Evolutionary conservation across 2,113 vertebrate genomes (phyloP).

Genomic region (Potamarius usumacintae): DNA sequence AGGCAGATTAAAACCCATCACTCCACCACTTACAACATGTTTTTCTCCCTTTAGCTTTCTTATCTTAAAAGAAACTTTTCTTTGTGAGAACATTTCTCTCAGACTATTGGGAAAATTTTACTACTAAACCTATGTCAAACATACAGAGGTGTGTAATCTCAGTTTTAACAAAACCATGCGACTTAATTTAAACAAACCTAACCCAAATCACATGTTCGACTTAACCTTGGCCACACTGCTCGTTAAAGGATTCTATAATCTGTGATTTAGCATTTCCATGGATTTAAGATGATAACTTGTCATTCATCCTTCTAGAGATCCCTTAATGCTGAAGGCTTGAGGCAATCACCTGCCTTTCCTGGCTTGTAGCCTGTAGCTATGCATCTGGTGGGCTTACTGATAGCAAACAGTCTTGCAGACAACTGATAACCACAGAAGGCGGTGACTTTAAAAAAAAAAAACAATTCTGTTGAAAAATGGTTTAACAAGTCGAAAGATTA

Average conservation of each 20-base stretch:
- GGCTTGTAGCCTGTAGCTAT: conserved; percentile 1
- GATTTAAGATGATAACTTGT: not conserved
- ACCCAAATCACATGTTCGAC: not conserved
- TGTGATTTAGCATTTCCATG: not conserved
- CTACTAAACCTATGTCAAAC: not conserved
- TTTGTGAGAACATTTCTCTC: not conserved
- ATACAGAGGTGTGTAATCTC: not conserved
- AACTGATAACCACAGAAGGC: conserved; percentile 3
- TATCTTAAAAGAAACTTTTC: not conserved
- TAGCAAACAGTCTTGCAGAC: not conserved
- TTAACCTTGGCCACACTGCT: not conserved
- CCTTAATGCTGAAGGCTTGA: not conserved
- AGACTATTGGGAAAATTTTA: not conserved
- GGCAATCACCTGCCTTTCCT: not conserved
- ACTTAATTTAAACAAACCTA: not conserved
- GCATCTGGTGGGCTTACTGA: not conserved
- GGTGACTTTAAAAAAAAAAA: not conserved
- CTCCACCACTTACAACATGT: not conserved
- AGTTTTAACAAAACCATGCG: not conserved
- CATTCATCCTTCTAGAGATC: conserved; percentile 9
- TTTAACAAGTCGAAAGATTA: conserved; percentile 16
- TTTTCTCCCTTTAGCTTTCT: not conserved
- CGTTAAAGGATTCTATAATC: not conserved
- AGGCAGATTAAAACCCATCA: no score
- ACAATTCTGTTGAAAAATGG: not conserved